phyloP scores from a whole-genome alignment of 2,113 vertebrate species.

The Raja brachyura region DNA sequence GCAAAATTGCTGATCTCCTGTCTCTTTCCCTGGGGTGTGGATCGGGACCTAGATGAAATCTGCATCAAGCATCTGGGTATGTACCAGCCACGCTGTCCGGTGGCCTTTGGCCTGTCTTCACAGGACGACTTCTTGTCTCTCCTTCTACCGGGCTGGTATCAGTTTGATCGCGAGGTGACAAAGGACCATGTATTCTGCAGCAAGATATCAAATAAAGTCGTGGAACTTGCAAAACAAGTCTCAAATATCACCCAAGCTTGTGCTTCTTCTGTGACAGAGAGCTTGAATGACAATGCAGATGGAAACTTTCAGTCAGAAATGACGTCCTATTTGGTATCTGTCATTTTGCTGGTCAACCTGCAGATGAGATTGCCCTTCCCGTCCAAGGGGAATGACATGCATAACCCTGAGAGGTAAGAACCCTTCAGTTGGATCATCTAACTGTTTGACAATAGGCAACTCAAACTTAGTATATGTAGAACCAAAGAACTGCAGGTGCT shows the following conservation, averaged over 20 bases:
- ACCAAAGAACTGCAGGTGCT: too few relatives aligned
- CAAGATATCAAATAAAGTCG: constrained; percentile 59
- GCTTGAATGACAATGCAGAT: constrained; percentile 37
- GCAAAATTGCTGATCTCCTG: constrained; percentile 63
- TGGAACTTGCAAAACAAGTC: constrained; percentile 60
- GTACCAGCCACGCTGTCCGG: constrained; percentile 48
- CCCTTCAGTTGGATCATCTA: neutral
- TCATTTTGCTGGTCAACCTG: constrained; percentile 55
- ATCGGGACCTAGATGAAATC: constrained; percentile 56
- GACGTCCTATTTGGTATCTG: constrained; percentile 52
- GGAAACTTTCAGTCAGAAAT: constrained; percentile 43
- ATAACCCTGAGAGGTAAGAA: constrained; percentile 54
- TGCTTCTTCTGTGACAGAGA: constrained; percentile 22
- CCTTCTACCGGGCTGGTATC: constrained; percentile 57
- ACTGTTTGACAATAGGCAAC: neutral
- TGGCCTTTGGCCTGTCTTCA: constrained; percentile 58
- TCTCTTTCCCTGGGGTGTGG: constrained; percentile 63
- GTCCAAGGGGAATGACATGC: constrained; percentile 44
- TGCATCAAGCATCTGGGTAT: constrained; percentile 53
- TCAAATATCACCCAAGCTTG: constrained; percentile 47
- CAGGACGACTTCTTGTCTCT: constrained; percentile 52
- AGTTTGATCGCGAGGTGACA: constrained; percentile 26
- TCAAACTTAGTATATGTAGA: too few relatives aligned
- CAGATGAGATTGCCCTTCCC: constrained; percentile 48
- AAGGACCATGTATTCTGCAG: constrained; percentile 47